Evolutionary conservation across 2,888 invertebrate species (phyloP).

Genomic region (Melanophora roralis): DNA sequence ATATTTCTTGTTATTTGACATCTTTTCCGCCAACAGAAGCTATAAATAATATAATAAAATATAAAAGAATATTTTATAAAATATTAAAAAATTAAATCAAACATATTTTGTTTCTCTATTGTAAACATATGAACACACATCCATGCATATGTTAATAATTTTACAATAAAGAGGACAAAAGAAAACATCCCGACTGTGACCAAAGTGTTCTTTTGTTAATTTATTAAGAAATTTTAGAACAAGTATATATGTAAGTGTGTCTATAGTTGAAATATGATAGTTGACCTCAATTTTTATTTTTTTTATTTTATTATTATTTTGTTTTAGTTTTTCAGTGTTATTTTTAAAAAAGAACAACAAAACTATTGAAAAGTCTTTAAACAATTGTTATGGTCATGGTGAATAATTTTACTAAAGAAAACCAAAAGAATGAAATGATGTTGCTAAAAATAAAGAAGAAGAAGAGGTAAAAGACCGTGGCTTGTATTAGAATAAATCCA

Average conservation of each 20-base stretch:
- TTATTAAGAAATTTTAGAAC: conserved; percentile 1
- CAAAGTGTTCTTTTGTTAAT: conserved; percentile 20
- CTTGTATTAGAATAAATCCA: too few relatives aligned
- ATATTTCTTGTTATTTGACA: too few relatives aligned
- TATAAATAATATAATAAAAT: too few relatives aligned
- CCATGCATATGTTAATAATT: too few relatives aligned
- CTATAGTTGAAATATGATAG: conserved; percentile 36
- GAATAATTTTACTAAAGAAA: conserved; percentile 18
- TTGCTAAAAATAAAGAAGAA: background rate
- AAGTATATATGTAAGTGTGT: background rate
- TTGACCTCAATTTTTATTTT: conserved; percentile 52
- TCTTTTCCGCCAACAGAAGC: too few relatives aligned
- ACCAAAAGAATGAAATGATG: background rate
- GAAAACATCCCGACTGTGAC: conserved; percentile 17
- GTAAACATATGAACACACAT: too few relatives aligned
- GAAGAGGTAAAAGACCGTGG: too few relatives aligned
- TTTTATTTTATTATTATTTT: conserved; percentile 27
- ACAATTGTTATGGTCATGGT: conserved; percentile 46
- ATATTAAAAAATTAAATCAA: too few relatives aligned
- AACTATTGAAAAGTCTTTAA: conserved; percentile 27
- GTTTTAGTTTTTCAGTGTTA: background rate
- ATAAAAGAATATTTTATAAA: too few relatives aligned
- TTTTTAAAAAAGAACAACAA: background rate
- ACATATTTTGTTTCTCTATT: too few relatives aligned
- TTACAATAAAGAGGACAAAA: too few relatives aligned